Percentiles rank a stretch among this genome's conserved stretches.
Conservation (phyloP, 2,113 vertebrate genomes). For the Spermophilus dauricus region DNA sequence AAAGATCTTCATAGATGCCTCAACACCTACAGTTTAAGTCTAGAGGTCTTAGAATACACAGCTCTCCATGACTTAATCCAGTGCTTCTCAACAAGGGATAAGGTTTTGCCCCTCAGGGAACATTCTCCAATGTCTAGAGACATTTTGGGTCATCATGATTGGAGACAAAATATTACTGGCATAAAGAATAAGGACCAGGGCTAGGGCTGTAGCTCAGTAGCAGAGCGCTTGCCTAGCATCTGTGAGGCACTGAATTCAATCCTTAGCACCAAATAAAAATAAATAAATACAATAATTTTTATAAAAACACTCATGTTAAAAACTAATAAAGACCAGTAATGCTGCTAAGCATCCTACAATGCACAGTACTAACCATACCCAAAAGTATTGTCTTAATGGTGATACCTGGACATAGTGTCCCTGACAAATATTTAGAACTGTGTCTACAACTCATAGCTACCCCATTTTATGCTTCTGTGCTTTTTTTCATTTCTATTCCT, state of each 20-base stretch:
- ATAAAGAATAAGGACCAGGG: neutral
- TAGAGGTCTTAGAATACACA: neutral
- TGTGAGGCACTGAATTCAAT: no score
- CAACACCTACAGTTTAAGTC: neutral
- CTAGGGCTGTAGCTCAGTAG: no score
- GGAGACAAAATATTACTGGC: neutral
- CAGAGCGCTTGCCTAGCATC: no score
- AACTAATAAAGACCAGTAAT: neutral
- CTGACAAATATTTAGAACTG: neutral
- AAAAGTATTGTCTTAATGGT: neutral
- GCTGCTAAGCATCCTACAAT: neutral
- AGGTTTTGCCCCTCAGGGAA: neutral
- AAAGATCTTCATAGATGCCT: neutral
- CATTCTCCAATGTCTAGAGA: neutral
- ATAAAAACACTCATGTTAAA: no score
- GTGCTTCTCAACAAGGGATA: neutral
- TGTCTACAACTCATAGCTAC: neutral
- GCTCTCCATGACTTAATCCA: neutral
- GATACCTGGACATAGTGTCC: neutral
- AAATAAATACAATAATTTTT: no score
- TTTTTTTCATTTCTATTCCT: constrained; percentile 5
- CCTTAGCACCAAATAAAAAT: no score
- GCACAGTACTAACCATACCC: neutral
- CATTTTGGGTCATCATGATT: constrained; percentile 2
- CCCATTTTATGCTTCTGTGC: neutral